Conservation (phyloP, 2,797 vertebrate species). For the Odontamblyopus rebecca region DNA sequence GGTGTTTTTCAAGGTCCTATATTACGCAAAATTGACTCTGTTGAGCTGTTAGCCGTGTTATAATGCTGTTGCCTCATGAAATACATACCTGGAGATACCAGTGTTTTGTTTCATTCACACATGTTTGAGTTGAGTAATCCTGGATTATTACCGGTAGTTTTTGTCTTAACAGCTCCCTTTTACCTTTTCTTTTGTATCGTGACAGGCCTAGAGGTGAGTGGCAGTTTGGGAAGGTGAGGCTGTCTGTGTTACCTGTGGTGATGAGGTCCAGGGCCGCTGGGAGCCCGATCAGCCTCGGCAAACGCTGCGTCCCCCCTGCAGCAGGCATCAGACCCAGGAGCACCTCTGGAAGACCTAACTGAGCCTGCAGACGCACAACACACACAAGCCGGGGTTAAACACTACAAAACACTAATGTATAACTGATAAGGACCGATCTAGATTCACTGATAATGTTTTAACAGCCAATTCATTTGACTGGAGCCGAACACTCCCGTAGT, state of each 20-base stretch:
- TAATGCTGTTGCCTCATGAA: no score
- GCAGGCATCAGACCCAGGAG: conserved; percentile 87
- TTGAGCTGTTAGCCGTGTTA: no score
- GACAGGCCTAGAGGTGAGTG: background rate
- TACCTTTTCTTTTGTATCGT: no score
- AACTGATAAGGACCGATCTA: background rate
- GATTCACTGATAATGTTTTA: background rate
- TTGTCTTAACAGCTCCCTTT: no score
- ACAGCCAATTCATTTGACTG: no score
- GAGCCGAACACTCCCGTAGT: no score
- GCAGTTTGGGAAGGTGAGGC: conserved; percentile 2
- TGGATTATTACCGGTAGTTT: no score
- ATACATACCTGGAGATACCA: no score
- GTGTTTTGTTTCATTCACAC: no score
- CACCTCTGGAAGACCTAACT: conserved; percentile 89
- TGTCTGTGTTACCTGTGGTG: conserved; percentile 80
- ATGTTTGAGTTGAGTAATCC: no score
- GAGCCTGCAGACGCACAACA: conserved; percentile 73
- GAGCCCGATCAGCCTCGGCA: conserved; percentile 88
- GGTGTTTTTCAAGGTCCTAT: no score
- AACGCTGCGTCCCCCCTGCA: conserved; percentile 86
- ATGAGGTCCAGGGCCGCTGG: conserved; percentile 88
- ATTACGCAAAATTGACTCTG: no score
- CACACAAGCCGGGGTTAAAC: background rate
- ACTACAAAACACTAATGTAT: background rate